Conservation (phyloP, 2,113 vertebrate genomes). For the Suricata suricatta region DNA sequence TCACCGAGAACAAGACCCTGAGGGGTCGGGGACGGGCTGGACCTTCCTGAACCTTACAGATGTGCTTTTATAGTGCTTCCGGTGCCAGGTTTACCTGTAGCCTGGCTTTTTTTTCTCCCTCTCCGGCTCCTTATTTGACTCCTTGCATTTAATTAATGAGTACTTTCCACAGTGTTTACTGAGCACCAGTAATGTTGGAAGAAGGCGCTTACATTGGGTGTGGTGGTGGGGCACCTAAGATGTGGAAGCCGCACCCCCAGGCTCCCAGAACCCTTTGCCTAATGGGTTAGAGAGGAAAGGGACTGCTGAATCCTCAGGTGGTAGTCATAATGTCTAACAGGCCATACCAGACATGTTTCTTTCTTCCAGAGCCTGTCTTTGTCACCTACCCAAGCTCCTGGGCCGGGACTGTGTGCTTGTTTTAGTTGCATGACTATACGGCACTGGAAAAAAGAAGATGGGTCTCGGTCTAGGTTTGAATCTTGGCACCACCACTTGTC, state of each 20-base stretch:
- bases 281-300: background rate
- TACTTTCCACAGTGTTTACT: background rate
- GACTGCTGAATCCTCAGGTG: background rate
- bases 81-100: background rate
- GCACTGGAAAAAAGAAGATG: background rate
- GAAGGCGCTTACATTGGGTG: background rate
- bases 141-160: background rate
- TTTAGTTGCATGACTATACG: background rate
- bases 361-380: background rate
- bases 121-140: background rate
- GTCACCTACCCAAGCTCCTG: background rate
- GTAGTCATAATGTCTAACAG: background rate
- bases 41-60: background rate
- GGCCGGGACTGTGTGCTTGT: background rate
- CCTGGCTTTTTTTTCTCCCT: background rate
- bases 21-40: background rate
- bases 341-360: background rate
- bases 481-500: background rate
- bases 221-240: background rate
- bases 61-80: background rate
- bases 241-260: background rate
- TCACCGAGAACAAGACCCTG: background rate
- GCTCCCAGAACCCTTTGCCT: background rate
- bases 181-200: background rate
- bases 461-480: background rate